Base-by-base conservation (phyloP, 92 coral and sea anemone species). In the Paramuricea clavata region DNA sequence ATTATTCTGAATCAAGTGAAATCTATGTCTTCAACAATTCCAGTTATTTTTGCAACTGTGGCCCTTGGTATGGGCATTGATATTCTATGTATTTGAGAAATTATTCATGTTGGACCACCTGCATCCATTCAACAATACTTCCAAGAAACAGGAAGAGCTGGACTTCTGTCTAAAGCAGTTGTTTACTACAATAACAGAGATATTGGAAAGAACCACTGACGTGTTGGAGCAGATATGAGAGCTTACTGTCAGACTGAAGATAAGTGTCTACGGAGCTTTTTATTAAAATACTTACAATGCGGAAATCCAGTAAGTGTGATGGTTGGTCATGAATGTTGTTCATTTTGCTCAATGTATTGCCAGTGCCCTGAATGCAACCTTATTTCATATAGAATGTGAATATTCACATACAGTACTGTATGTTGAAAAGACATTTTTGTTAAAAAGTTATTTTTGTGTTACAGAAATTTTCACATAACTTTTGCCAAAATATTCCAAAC, bases 61-160 rank as follows among this genome's bases (percentile, higher is more conserved):
- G 52, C 35, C 17, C 3, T 47, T 15, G 52, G 52, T 15, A 47
- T 47, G 52, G 52, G 52, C 1, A 12, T 47, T 47, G 93, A 90
- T 65, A 90, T 90, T 60, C 79, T 34, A 64, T 39, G 81, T 0
- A 87, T 74, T 8, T 21, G 93, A 60, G 0, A 86, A 1, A 36
- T 90, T 27, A 74, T 90, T 52, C 90, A 86, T 75, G 83, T 81
- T 25, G 93, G 84, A 21, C 93, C 90, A 22, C 90, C 85, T 32
- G 7, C 85, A 2, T 60, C 93, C 0, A 49, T 90, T 9, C 28
- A 85, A 22, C 90, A 90, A 52, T 86, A 86, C 33, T 36, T 86
- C 22, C 93, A 90, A 67, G 93, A 90, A 57, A 90, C 90, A 28
- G 90, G 93, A 10, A 47, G 88, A n/a, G 90, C 88, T 81, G 87